phyloP scores from a whole-genome alignment of 1,140 invertebrate species.

The Cotesia vestalis region DNA sequence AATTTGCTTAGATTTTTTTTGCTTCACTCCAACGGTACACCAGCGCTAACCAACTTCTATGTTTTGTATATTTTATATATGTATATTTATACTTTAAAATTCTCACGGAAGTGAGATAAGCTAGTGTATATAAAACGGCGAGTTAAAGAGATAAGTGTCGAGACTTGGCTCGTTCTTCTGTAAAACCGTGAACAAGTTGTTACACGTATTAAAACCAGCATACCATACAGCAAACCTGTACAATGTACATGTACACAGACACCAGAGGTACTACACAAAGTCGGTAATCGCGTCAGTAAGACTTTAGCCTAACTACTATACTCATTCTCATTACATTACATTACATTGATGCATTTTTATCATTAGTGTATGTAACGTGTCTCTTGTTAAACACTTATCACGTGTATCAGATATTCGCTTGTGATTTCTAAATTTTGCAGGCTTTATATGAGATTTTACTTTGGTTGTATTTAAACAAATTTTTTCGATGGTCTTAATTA shows the following conservation, averaged over 20 bases:
- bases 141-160: constrained; percentile 10
- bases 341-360: constrained; percentile 11
- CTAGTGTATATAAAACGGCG: constrained; percentile 4
- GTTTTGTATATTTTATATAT: not conserved
- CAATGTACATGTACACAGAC: too few species aligned
- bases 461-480: too few species aligned
- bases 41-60: too few species aligned
- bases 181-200: constrained; percentile 21
- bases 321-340: not conserved
- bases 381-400: not conserved
- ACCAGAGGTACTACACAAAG: not conserved
- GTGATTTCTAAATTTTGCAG: too few species aligned
- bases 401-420: not conserved
- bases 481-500: too few species aligned
- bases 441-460: too few species aligned
- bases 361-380: not conserved
- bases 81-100: constrained; percentile 4
- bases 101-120: constrained; percentile 28
- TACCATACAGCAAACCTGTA: not conserved
- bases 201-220: not conserved
- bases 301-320: constrained; percentile 19
- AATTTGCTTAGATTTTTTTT: too few species aligned
- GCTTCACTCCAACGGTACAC: too few species aligned
- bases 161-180: not conserved
- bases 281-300: constrained; percentile 12